Percentiles rank a stretch among this genome's conserved stretches.
Evolutionary conservation across 2,113 vertebrate genomes (phyloP).

Genomic region (Ceyx margarethae): DNA sequence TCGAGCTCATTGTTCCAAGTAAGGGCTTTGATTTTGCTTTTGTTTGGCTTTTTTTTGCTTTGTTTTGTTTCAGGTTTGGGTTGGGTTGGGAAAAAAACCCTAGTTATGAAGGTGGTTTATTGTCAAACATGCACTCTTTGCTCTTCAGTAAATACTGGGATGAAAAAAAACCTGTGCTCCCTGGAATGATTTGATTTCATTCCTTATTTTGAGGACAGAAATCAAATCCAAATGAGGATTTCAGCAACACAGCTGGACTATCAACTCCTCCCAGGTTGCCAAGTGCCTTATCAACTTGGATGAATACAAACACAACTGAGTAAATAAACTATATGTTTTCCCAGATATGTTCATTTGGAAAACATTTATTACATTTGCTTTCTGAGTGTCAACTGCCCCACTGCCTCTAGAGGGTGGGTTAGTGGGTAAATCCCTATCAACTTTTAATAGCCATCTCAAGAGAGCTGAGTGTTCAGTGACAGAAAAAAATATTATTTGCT

Average conservation of each 20-base stretch:
- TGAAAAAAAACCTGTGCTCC: background rate
- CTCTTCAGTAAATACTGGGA: background rate
- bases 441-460: background rate
- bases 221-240: background rate
- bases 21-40: constrained; percentile 52
- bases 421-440: background rate
- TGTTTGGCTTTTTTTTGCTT: background rate
- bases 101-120: background rate
- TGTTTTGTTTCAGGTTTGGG: background rate
- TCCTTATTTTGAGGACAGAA: background rate
- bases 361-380: background rate
- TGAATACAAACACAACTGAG: background rate
- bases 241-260: background rate
- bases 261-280: background rate
- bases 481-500: background rate
- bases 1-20: constrained; percentile 92
- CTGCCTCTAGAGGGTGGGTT: background rate
- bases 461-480: background rate
- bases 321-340: background rate
- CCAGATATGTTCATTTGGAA: background rate
- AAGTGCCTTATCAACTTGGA: background rate
- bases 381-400: background rate
- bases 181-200: background rate
- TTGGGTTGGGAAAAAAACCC: background rate
- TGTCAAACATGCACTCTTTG: background rate